A percentile compares a stretch with the other conserved stretches of the same genome.
Conservation (phyloP, 1,140 invertebrate genomes). For the Drosophila kikkawai region DNA sequence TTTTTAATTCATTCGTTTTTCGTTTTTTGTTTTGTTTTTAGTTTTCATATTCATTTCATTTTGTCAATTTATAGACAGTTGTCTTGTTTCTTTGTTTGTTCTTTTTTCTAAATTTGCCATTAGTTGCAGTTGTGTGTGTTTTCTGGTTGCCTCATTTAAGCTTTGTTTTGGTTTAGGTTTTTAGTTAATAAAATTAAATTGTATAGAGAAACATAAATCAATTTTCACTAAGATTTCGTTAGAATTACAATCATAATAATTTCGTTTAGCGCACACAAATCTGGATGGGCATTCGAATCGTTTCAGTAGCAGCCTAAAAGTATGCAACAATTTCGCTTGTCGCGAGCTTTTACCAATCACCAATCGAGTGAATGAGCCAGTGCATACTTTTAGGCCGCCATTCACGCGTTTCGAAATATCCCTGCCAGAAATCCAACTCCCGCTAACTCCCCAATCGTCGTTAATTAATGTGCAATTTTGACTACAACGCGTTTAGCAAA, state of each 20-base stretch:
- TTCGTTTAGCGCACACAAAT: slow-evolving; percentile 68
- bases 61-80: slow-evolving; percentile 70
- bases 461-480: slow-evolving; percentile 55
- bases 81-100: slow-evolving; percentile 44
- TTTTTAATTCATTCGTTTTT: slow-evolving; percentile 10
- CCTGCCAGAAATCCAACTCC: neutral
- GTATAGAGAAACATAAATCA: slow-evolving; percentile 60
- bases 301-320: neutral
- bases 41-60: slow-evolving; percentile 13
- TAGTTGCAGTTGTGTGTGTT: slow-evolving; percentile 47
- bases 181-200: slow-evolving; percentile 53
- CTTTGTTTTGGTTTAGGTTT: slow-evolving; percentile 60
- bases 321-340: too few species aligned
- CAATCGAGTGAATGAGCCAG: neutral
- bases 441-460: slow-evolving; percentile 21
- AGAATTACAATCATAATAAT: slow-evolving; percentile 65
- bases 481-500: slow-evolving; percentile 59
- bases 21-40: slow-evolving; percentile 17
- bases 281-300: neutral
- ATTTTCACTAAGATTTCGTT: slow-evolving; percentile 78
- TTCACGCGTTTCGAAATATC: neutral
- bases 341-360: neutral
- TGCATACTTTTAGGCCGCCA: neutral
- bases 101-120: slow-evolving; percentile 38
- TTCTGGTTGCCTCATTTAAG: slow-evolving; percentile 70